Conservation (phyloP, 23 tunicate species). For the Oikopleura albicans region DNA sequence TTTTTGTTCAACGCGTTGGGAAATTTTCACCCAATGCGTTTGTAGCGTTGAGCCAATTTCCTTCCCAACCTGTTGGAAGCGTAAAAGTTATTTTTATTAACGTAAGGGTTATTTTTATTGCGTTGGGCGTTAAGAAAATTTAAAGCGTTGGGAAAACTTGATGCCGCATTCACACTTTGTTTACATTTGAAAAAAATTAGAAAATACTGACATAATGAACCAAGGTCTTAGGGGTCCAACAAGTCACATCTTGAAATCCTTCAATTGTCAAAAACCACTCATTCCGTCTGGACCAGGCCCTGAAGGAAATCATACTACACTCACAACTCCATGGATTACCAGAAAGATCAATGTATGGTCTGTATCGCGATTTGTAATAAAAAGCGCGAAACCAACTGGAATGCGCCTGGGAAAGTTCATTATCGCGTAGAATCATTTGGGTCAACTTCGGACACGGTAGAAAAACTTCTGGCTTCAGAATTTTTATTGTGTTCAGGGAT, state of each 20-base stretch:
- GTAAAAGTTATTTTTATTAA: no score
- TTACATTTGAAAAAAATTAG: no score
- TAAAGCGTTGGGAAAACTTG: no score
- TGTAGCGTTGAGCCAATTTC: no score
- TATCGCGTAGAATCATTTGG: constrained; percentile 3
- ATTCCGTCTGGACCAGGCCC: not conserved
- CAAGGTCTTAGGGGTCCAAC: not conserved
- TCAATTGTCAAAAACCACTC: not conserved
- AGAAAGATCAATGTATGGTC: constrained; percentile 10
- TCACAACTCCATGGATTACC: constrained; percentile 13
- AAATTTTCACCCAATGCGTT: no score
- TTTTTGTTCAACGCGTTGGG: no score
- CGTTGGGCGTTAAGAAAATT: no score
- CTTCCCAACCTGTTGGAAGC: no score
- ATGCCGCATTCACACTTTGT: no score
- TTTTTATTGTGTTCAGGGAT: not conserved
- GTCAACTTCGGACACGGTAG: not conserved
- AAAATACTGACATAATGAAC: no score
- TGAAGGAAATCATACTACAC: constrained; percentile 17
- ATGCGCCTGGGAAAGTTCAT: not conserved
- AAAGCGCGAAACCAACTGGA: not conserved
- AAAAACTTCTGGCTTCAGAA: not conserved
- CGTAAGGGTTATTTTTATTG: no score
- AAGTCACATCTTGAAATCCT: not conserved
- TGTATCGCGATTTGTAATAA: not conserved